Evolutionary conservation across 1,140 invertebrate genomes (phyloP).

Genomic region (Nasonia longicornis): DNA sequence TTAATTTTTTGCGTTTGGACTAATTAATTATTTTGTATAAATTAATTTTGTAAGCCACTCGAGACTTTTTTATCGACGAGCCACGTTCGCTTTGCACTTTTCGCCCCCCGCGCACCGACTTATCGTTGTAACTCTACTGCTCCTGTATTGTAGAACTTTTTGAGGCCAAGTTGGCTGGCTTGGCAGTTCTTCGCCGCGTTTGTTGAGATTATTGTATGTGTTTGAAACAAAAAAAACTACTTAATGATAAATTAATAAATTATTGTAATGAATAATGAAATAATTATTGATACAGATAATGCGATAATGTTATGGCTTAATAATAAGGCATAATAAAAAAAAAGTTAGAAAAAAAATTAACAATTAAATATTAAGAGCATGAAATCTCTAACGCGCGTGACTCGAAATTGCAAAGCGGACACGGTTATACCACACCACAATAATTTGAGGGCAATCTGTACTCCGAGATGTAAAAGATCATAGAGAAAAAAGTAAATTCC

Average conservation of each 20-base stretch:
- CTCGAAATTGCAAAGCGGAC: conserved; percentile 35
- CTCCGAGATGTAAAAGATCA: conserved; percentile 13
- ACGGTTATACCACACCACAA: background rate
- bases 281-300: background rate
- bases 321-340: background rate
- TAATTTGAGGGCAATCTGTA: conserved; percentile 47
- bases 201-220: conserved; percentile 43
- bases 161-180: conserved; percentile 3
- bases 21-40: conserved; percentile 37
- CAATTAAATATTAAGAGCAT: conserved; percentile 5
- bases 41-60: conserved; percentile 42
- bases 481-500: background rate
- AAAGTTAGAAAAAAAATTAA: conserved; percentile 18
- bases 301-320: background rate
- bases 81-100: conserved; percentile 45
- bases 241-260: conserved; percentile 29
- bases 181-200: conserved; percentile 7
- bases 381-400: conserved; percentile 11
- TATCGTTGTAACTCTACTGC: conserved; percentile 33
- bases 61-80: conserved; percentile 45
- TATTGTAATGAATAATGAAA: conserved; percentile 28
- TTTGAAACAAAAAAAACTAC: conserved; percentile 24
- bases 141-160: conserved; percentile 35
- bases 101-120: background rate
- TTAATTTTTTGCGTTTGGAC: conserved; percentile 22